Evolutionary conservation across 35 echinoderm and acorn worm species (phyloP).

Genomic region (Amphiura filiformis): DNA sequence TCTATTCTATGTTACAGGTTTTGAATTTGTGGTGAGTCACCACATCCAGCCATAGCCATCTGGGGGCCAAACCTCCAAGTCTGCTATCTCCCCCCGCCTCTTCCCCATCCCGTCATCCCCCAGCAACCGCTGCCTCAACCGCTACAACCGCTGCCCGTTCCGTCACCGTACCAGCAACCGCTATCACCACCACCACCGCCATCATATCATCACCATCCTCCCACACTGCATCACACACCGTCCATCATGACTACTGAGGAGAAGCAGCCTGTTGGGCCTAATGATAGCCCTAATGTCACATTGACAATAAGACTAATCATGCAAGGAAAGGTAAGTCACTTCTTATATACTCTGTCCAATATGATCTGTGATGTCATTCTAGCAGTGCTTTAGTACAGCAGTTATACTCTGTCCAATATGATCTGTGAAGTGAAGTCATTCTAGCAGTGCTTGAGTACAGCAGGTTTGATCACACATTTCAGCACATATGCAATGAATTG

Average conservation of each 20-base stretch:
- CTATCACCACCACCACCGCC: neutral
- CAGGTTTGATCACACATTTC: neutral
- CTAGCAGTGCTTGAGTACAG: neutral
- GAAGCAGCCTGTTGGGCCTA: conserved; percentile 25
- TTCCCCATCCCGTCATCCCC: neutral
- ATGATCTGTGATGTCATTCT: neutral
- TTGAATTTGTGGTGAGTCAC: neutral
- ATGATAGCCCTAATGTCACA: conserved; percentile 82
- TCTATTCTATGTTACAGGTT: neutral
- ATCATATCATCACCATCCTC: conserved; percentile 24
- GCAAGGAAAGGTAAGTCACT: conserved; percentile 76
- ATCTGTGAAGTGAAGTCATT: neutral
- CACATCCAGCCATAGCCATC: neutral
- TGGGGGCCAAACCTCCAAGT: conserved; percentile 12
- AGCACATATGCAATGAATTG: too few species aligned
- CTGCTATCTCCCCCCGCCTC: conserved; percentile 8
- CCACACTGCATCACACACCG: conserved; percentile 74
- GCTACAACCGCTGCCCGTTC: neutral
- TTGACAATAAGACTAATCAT: conserved; percentile 87
- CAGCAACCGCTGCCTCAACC: neutral
- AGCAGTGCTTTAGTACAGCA: neutral
- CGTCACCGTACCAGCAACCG: neutral
- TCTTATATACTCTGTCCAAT: neutral
- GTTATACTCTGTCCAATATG: neutral
- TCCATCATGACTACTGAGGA: conserved; percentile 66